Conservation (phyloP, 2,113 vertebrate species). For the Capricornis sumatraensis region DNA sequence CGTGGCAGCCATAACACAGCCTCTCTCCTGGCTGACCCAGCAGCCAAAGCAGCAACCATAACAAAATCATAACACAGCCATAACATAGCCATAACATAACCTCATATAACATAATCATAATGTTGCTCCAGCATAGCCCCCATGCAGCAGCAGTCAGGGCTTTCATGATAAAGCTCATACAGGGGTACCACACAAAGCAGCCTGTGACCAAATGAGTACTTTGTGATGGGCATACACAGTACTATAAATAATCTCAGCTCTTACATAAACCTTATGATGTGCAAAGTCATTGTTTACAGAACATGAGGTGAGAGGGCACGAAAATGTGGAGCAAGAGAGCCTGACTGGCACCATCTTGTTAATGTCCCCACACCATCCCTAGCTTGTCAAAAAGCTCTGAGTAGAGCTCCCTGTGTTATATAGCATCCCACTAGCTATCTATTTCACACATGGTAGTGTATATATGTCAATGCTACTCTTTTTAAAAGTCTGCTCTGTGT, state of each 20-base stretch:
- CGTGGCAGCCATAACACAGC: neutral
- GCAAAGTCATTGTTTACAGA: neutral
- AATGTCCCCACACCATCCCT: neutral
- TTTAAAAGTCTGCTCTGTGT: neutral
- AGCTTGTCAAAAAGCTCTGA: neutral
- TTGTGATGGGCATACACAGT: neutral
- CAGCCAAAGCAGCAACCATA: neutral
- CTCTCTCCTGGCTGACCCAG: neutral
- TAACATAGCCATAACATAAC: neutral
- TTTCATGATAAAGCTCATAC: neutral
- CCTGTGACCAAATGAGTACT: neutral
- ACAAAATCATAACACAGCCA: neutral
- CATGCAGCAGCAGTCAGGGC: neutral
- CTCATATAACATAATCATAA: neutral
- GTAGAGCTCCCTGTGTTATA: neutral
- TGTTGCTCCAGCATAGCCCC: neutral
- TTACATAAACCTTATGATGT: neutral
- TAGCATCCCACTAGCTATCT: neutral
- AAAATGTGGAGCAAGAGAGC: neutral
- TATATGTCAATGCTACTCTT: neutral
- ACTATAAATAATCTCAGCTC: neutral
- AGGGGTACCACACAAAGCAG: neutral
- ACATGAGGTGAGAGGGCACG: neutral
- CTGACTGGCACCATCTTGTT: neutral
- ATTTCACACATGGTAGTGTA: neutral